Evolutionary conservation across 1,140 invertebrate species (phyloP), one percentile per base, ranked within the genome.

Genomic region (Eumaeus atala): DNA sequence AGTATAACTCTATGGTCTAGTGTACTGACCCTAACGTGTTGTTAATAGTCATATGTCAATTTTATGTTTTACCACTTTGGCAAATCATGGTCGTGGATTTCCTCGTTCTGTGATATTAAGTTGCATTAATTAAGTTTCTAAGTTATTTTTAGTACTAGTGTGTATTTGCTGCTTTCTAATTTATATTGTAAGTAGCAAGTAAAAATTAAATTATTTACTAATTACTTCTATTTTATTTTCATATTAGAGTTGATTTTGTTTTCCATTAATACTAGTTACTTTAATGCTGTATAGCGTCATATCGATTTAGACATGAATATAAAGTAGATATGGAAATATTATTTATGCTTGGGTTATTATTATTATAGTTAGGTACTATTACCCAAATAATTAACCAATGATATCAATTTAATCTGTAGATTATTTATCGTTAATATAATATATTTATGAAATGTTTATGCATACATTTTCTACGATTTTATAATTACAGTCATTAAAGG

Each of bases 1-100:
- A 38, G 12, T 40, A 0, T 40, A 11, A 40, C n/a, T 12, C 9
- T 40, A 40, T 5, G 14, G 12, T 9, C 10, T 33, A 10, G 48
- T 50, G n/a, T 49, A n/a, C 12, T 17, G 12, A 16, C 12, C 12
- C 18, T 34, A 11, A n/a, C 33, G 16, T 54, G 21, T 59, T 51
- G 35, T 60, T 37, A 48, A 42, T 59, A 36, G 35, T 51, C 53
- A 54, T 55, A 51, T 61, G 57, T 58, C 51, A 48, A 60, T 64
- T 60, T 55, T 56, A 48, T 28, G 21, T 51, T 21, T 51, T 61
- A 58, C 61, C 61, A 58, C 37, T 58, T 67, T 64, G 56, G 62
- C 64, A 69, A 72, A 78, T 75, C 69, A 71, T 66, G 72, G 72
- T 69, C 65, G 65, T 62, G 62, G 60, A 55, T 63, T 65, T 51